A percentile compares a stretch with the other conserved stretches of the same genome.
Evolutionary conservation across 1,140 invertebrate genomes (phyloP).

Genomic region (Macrocentrus cingulum): DNA sequence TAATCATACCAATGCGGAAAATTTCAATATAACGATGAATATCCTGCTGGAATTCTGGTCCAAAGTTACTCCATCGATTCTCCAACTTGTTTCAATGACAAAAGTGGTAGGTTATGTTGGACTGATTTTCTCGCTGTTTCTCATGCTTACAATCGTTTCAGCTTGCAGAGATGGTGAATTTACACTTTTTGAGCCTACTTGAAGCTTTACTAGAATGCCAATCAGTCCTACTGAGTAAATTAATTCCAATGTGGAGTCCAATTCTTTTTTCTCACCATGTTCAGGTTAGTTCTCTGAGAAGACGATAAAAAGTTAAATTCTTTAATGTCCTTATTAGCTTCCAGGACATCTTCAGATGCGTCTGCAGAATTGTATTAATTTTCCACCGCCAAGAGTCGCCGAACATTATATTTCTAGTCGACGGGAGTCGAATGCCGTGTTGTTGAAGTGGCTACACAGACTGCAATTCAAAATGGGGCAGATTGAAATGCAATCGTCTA

Average conservation of each 20-base stretch:
- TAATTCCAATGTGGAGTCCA: constrained; percentile 86
- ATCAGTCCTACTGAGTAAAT: constrained; percentile 85
- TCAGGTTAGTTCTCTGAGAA: constrained; percentile 63
- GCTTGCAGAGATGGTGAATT: constrained; percentile 96
- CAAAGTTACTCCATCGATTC: constrained; percentile 92
- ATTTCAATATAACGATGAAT: constrained; percentile 72
- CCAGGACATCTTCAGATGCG: constrained; percentile 87
- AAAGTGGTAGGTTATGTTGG: constrained; percentile 73
- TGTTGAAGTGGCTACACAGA: constrained; percentile 87
- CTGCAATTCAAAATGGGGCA: constrained; percentile 98
- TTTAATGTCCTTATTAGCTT: constrained; percentile 63
- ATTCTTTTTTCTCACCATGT: constrained; percentile 87
- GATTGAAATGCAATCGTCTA: constrained; percentile 94
- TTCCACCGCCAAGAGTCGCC: constrained; percentile 60
- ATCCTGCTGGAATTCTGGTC: constrained; percentile 98
- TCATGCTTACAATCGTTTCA: constrained; percentile 53
- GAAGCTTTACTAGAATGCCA: constrained; percentile 95
- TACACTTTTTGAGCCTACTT: constrained; percentile 93
- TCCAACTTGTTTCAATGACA: constrained; percentile 91
- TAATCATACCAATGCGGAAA: constrained; percentile 68
- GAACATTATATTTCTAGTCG: constrained; percentile 45
- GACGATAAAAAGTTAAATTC: background rate
- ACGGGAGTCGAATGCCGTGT: constrained; percentile 54
- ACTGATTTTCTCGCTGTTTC: constrained; percentile 7
- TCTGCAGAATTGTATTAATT: constrained; percentile 86